Base-by-base conservation (phyloP, 2,888 invertebrate genomes). In the Sarcophaga rosellei region DNA sequence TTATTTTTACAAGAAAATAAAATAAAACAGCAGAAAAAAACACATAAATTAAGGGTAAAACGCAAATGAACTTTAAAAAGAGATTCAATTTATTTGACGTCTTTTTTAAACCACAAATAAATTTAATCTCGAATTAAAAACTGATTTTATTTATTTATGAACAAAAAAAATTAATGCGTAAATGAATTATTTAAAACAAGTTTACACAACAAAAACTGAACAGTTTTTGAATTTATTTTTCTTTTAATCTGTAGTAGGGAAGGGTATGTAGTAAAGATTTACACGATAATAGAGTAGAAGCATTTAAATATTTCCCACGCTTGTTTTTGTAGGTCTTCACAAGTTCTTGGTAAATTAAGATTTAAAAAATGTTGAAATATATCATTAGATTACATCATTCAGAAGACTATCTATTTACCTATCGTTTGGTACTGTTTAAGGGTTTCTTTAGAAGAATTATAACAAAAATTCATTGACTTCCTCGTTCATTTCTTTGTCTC, bases 1-100 rank as follows among this genome's bases (percentile, higher is more conserved):
- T 75, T 68, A 11, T 53, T 66, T 47, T 15, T 15, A 73, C 45
- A 73, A n/a, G 17, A 10, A 47, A 75, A 35, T 10, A 35, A 35
- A 8, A 25, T 6, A 25, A 35, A 35, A 35, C 35, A 35, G 25
- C 35, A 35, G 1, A 35, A 35, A 1, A 35, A 35, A 35, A 35
- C 1, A 35, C 35, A 35, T 35, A 35, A 35, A 35, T 35, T 35
- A 35, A 4, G 17, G 53, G 53, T 15, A 53, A 17, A 61, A 61
- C 21, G 21, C 20, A 61, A 61, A 61, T 21, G 61, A 61, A n/a
- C 21, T 61, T 61, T 61, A 17, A 57, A 57, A 17, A 57, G 15
- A 17, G 1, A 17, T 57, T 57, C 57, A 57, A 57, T 57, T 57
- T 15, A 57, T 57, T 57, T 3, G 35, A 8, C 10, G 1, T 35